phyloP scores from a whole-genome alignment of 2,797 vertebrate species.

The Cyprinella venusta region DNA sequence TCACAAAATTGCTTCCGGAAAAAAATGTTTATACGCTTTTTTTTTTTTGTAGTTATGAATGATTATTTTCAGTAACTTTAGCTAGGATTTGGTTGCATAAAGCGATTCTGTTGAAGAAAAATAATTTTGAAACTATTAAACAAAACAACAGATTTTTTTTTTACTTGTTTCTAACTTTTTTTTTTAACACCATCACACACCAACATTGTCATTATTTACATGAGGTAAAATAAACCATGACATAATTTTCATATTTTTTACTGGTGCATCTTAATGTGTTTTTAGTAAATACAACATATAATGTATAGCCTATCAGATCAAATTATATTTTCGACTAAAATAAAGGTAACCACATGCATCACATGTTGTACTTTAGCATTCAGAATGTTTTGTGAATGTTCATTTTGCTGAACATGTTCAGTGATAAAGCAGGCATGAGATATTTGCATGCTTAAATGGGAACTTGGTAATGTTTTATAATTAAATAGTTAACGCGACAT shows the following conservation, averaged over 20 bases:
- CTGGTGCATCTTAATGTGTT: background rate
- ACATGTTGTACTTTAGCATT: background rate
- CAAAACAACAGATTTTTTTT: background rate
- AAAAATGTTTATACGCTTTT: slow-evolving; percentile 88
- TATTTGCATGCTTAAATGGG: background rate
- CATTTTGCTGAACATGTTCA: background rate
- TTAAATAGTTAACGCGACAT: slow-evolving; percentile 6
- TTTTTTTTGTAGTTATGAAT: slow-evolving; percentile 71
- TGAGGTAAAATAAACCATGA: background rate
- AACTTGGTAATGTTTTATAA: slow-evolving; percentile 31
- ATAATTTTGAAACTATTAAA: background rate
- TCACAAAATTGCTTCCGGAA: slow-evolving; percentile 91
- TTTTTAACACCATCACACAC: background rate
- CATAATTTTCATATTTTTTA: background rate
- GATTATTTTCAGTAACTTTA: slow-evolving; percentile 87
- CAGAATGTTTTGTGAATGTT: background rate
- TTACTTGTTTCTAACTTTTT: background rate
- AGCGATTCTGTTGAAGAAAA: background rate
- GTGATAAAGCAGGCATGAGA: background rate
- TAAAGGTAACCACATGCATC: background rate
- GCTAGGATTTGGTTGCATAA: slow-evolving; percentile 65
- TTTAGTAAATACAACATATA: background rate
- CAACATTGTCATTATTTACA: background rate
- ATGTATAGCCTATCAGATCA: background rate
- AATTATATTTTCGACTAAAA: background rate